A percentile compares a stretch with the other conserved stretches of the same genome.
Evolutionary conservation across 1,140 invertebrate species (phyloP).

Genomic region (Nixonia krombeini): DNA sequence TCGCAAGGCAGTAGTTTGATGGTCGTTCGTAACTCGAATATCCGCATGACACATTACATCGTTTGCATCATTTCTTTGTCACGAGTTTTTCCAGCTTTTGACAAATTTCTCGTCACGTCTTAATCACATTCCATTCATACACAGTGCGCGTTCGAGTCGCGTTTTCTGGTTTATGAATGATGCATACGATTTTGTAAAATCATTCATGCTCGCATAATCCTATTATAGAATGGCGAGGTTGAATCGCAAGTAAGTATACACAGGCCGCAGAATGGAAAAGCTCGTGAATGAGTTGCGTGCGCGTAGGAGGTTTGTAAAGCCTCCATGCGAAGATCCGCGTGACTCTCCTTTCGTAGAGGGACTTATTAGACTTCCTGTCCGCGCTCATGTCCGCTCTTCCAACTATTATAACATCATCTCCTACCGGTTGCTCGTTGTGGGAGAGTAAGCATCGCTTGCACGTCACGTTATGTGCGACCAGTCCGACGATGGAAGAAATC

Average conservation of each 20-base stretch:
- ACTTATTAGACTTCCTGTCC: slow-evolving; percentile 69
- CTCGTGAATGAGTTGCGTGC: slow-evolving; percentile 69
- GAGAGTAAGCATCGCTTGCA: slow-evolving; percentile 70
- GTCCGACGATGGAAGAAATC: slow-evolving; percentile 49
- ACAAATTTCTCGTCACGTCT: too few species aligned
- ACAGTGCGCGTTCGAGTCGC: too few species aligned
- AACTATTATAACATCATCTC: slow-evolving; percentile 71
- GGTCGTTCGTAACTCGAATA: too few species aligned
- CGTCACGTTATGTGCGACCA: slow-evolving; percentile 65
- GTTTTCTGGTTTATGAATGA: not conserved
- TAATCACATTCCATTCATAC: too few species aligned
- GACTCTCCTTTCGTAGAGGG: slow-evolving; percentile 55
- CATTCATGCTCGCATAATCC: slow-evolving; percentile 28
- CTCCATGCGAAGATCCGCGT: slow-evolving; percentile 71
- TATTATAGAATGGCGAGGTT: not conserved
- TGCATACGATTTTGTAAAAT: slow-evolving; percentile 14
- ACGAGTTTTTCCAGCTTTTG: too few species aligned
- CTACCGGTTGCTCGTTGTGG: slow-evolving; percentile 67
- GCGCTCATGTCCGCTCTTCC: slow-evolving; percentile 63
- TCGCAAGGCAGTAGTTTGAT: too few species aligned
- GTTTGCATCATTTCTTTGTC: too few species aligned
- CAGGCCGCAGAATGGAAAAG: slow-evolving; percentile 52
- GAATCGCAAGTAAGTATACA: not conserved
- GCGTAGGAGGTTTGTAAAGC: slow-evolving; percentile 65
- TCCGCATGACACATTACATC: too few species aligned